Evolutionary conservation across 2,797 vertebrate genomes (phyloP), one percentile per base, ranked within the genome.

Genomic region (Pipistrellus kuhlii): DNA sequence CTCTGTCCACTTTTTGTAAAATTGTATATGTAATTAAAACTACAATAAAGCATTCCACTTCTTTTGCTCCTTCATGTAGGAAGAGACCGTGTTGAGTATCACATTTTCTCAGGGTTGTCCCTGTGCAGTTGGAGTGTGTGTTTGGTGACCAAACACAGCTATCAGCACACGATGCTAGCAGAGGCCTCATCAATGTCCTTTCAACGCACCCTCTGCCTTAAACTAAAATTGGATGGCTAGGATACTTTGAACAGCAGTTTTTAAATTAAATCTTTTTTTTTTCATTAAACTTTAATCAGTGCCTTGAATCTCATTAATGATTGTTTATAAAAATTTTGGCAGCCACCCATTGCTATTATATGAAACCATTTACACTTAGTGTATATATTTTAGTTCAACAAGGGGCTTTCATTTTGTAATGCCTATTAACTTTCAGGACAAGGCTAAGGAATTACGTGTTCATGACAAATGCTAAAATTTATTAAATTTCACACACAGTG

Each of bases 371-470:
- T 93, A 96, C 90, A 96, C 62, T 90, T 73, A 90, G 76, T 72
- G 86, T 92, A 94, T 78, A 68, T 83, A 94, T 97, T 95, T 95
- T 95, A 92, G 94, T 86, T 94, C 96, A 94, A 96, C 95, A 96
- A 97, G 97, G 97, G 78, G 96, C 71, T 97, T 97, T 97, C 81
- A 41, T 88, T 97, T 55, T 89, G n/a, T 92, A 97, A 96, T 94
- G 94, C 55, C 90, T 96, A 95, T 97, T 97, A 97, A 92, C 82
- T 96, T 89, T 96, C 97, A 98, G 88, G 87, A 75, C 81, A 91
- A 68, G 57, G 83, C 6, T 97, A 92, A 95, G 68, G 94, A 95
- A 82, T 93, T 96, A 96, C 76, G 83, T 83, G n/a, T 51, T 92
- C 86, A 73, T 81, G 53, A 82, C 62, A 84, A 68, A 53, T 68